phyloP scores from a whole-genome alignment of 2,888 invertebrate species.

The Microplitis deprimator region DNA sequence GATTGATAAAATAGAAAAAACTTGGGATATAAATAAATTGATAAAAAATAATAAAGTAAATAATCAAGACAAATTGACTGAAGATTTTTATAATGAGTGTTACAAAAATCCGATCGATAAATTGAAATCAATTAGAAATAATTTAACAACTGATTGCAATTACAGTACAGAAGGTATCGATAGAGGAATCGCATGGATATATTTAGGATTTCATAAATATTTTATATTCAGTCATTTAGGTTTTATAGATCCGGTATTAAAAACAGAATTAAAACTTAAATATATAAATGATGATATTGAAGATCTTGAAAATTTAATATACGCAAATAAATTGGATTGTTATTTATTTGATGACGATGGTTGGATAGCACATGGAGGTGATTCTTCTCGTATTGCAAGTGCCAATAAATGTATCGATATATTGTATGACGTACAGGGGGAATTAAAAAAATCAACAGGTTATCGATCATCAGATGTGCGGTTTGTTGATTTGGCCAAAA shows the following conservation, averaged over 20 bases:
- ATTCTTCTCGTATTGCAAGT: conserved; percentile 55
- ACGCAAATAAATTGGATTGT: conserved; percentile 75
- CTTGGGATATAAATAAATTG: conserved; percentile 20
- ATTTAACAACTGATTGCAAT: neutral
- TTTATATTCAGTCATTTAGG: conserved; percentile 62
- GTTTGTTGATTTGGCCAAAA: conserved; percentile 56
- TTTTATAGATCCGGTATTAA: conserved; percentile 86
- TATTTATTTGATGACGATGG: conserved; percentile 64
- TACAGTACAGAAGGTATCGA: conserved; percentile 41
- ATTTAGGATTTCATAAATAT: conserved; percentile 62
- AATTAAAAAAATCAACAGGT: conserved; percentile 57
- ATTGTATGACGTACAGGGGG: conserved; percentile 47
- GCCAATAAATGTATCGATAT: conserved; percentile 48
- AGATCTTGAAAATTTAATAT: conserved; percentile 74
- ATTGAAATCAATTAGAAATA: conserved; percentile 4
- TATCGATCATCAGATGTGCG: conserved; percentile 56
- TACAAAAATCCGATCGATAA: conserved; percentile 1
- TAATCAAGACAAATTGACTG: conserved; percentile 35
- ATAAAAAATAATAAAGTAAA: conserved; percentile 30
- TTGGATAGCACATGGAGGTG: conserved; percentile 57
- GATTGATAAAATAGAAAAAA: conserved; percentile 44
- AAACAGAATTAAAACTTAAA: conserved; percentile 80
- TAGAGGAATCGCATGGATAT: conserved; percentile 62
- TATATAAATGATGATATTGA: conserved; percentile 81
- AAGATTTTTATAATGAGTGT: neutral